Conservation (phyloP, 2,888 invertebrate genomes). For the Minunthozetes semirufus region DNA sequence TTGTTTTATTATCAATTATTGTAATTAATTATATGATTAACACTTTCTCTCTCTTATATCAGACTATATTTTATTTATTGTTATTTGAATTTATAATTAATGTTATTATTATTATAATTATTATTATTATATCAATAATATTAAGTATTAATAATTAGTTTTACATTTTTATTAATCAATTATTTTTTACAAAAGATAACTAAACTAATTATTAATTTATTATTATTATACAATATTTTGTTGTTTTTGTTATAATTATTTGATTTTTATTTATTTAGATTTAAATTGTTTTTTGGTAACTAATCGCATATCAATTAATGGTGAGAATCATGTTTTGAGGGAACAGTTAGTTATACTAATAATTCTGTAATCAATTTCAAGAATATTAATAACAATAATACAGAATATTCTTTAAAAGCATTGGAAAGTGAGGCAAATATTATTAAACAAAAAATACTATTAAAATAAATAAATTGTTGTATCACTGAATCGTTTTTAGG, state of each 20-base stretch:
- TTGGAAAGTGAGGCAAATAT: neutral
- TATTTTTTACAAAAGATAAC: neutral
- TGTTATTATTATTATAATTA: neutral
- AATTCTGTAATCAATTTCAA: neutral
- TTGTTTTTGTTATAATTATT: neutral
- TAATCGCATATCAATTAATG: constrained; percentile 17
- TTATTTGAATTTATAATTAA: neutral
- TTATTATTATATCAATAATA: neutral
- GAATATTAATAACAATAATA: neutral
- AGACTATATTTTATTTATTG: neutral
- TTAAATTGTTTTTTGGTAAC: neutral
- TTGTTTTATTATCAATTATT: too few species aligned
- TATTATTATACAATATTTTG: neutral
- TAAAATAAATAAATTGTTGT: constrained; percentile 9
- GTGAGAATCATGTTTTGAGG: constrained; percentile 8
- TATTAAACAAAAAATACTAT: constrained; percentile 8
- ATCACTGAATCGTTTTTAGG: constrained; percentile 15
- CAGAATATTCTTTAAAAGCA: neutral
- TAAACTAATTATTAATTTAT: neutral
- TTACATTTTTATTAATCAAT: neutral
- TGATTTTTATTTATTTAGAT: neutral
- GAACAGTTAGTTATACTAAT: constrained; percentile 14
- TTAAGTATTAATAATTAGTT: too few species aligned
- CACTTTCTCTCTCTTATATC: neutral
- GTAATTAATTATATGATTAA: too few species aligned